Evolutionary conservation across 2,888 invertebrate genomes (phyloP), one percentile per base, ranked within the genome.

Genomic region (Digitonthophagus gazella): DNA sequence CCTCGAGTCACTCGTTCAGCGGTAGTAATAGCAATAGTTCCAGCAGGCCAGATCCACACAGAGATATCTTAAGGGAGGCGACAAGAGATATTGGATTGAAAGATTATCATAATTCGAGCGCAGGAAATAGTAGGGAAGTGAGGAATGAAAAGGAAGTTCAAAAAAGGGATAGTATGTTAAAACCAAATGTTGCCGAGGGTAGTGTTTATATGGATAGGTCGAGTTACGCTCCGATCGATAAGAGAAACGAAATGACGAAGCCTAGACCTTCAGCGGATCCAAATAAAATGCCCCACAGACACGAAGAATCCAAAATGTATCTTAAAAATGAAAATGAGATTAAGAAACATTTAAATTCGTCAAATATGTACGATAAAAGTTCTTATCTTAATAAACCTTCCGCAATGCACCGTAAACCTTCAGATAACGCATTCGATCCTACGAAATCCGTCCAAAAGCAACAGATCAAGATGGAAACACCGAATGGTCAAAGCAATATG

Each of bases 361-460:
- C 65, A 20, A 22, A 54, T 28, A 65, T 74, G 44, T 77, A 77
- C 65, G 79, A 79, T 68, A 80, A 79, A 72, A 77, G 74, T 71
- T 72, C 71, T 44, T 78, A 77, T 71, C 67, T 78, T 69, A 78
- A 75, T 72, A 80, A 80, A 77, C 80, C 79, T 80, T 81, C 74
- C 81, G 80, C 69, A n/a, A 15, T 16, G 16, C 15, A 80, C 79
- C 74, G 76, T 57, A 81, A 80, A 77, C 78, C 80, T 74, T 79
- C 78, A 73, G 71, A 75, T 73, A 70, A 75, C 68, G 80, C 67
- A 14, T 58, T 66, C 69, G 71, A 80, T 74, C 73, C 76, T 65
- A 73, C 76, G 69, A 82, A 82, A 76, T 81, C 82, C 80, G 81
- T 80, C 80, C 81, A 77, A 20, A 81, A 79, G 71, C 72, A 72